Evolutionary conservation across 2,888 invertebrate genomes (phyloP).

Genomic region (Ypsolopha scabrella): DNA sequence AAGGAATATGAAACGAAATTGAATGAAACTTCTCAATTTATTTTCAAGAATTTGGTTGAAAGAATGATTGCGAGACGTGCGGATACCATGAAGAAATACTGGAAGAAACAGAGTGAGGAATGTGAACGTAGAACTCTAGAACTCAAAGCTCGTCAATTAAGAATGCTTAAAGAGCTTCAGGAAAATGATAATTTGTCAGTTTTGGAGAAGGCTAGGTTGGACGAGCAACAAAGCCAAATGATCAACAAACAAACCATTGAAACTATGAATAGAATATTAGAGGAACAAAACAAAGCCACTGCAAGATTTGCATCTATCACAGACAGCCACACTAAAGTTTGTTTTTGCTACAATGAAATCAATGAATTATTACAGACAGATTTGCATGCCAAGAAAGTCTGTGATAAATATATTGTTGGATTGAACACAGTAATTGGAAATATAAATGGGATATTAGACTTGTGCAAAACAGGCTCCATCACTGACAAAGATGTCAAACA

Average conservation of each 20-base stretch:
- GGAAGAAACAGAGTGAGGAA: constrained; percentile 42
- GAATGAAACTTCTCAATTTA: constrained; percentile 31
- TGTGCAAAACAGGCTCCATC: constrained; percentile 47
- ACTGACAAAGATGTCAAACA: constrained; percentile 65
- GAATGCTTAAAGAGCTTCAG: constrained; percentile 50
- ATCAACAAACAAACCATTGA: constrained; percentile 50
- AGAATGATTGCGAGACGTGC: constrained; percentile 42
- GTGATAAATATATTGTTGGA: constrained; percentile 47
- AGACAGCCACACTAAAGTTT: constrained; percentile 68
- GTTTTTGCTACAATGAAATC: constrained; percentile 67
- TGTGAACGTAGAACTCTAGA: constrained; percentile 47
- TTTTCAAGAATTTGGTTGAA: constrained; percentile 41
- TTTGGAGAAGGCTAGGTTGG: constrained; percentile 47
- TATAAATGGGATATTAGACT: constrained; percentile 54
- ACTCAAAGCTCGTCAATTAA: constrained; percentile 41
- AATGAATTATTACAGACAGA: constrained; percentile 52
- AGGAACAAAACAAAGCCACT: constrained; percentile 58
- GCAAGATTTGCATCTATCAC: constrained; percentile 66
- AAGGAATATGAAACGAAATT: constrained; percentile 41
- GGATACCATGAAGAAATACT: constrained; percentile 37
- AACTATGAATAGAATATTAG: constrained; percentile 60
- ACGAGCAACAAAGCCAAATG: constrained; percentile 61
- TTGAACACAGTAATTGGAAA: constrained; percentile 47
- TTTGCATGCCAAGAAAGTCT: constrained; percentile 40
- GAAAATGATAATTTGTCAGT: constrained; percentile 64